Percentiles rank a stretch among this genome's conserved stretches.
These are phyloP conservation scores for Sterrhoptilus dennistouni DNA, from an alignment of 2,113 vertebrate species.

Conservation along the genomic window DNA sequence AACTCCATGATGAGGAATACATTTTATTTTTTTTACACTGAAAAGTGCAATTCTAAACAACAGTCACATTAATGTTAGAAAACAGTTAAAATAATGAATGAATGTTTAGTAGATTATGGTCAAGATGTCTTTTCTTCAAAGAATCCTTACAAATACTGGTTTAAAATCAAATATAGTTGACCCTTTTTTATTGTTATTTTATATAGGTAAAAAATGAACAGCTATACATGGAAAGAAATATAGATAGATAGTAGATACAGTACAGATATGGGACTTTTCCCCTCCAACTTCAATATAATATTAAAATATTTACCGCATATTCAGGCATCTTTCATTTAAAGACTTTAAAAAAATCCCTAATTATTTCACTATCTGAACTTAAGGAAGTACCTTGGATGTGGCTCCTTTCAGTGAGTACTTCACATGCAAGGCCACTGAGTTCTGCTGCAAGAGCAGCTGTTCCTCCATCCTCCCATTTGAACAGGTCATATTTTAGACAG, in stretches of 20 bases:
- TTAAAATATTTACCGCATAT: slow-evolving; percentile 32
- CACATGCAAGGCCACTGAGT: background rate
- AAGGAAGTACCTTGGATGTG: background rate
- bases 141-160: slow-evolving; percentile 5
- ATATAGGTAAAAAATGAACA: background rate
- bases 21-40: background rate
- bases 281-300: background rate
- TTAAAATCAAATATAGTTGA: background rate
- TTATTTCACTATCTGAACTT: background rate
- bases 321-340: slow-evolving; percentile 12
- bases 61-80: background rate
- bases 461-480: background rate
- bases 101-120: background rate
- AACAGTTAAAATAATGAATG: too few species aligned
- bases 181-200: background rate
- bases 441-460: slow-evolving; percentile 34
- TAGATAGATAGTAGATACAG: background rate
- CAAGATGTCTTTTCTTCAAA: background rate
- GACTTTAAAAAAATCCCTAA: background rate
- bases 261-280: background rate
- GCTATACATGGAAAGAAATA: background rate
- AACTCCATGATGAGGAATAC: background rate
- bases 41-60: background rate
- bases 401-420: background rate
- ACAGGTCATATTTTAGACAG: background rate